Base-by-base conservation (phyloP, 2,113 vertebrate species). In the Aleadryas rufinucha region DNA sequence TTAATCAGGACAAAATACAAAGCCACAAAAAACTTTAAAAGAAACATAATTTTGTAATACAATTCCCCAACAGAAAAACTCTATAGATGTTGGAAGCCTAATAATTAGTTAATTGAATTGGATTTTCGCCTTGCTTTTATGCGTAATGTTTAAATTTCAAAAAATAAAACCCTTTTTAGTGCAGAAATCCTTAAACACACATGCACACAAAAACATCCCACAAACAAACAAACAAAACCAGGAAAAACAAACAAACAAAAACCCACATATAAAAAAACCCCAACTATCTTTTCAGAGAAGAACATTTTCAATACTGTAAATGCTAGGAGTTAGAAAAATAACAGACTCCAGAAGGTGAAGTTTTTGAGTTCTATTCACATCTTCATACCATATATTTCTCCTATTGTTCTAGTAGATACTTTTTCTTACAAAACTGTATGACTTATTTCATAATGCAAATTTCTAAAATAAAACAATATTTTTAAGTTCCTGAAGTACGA, bases 401-500 rank as follows among this genome's bases (percentile, higher is more conserved):
- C 10, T 72, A 13, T 68, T 68, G 11, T 50, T 89, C 19, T 84
- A 76, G 9, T 28, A 64, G 14, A 27, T 42, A 19, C 53, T 33
- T 53, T 13, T 11, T 70, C 92, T 56, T 54, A 37, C 3, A 28
- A 71, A 89, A 68, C 7, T 52, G 21, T 80, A 14, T 26, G 60
- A 52, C 6, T 68, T 56, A 35, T 65, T 85, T 83, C 22, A n/a
- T 64, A 37, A 35, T 88, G 21, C 24, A 79, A 90, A 60, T 76
- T 87, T 95, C 88, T 96, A 92, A 96, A 94, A 84, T 49, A 86
- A 83, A 54, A 4, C 42, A 69, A 86, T 96, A 37, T 94, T 96
- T 96, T 92, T 57, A 96, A 94, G 89, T 94, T 93, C 39, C 71
- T 69, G 59, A 86, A 90, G 79, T 83, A 72, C 44, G 49, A 90